Base-by-base conservation (phyloP, 2,797 vertebrate species). In the Moxostoma hubbsi region DNA sequence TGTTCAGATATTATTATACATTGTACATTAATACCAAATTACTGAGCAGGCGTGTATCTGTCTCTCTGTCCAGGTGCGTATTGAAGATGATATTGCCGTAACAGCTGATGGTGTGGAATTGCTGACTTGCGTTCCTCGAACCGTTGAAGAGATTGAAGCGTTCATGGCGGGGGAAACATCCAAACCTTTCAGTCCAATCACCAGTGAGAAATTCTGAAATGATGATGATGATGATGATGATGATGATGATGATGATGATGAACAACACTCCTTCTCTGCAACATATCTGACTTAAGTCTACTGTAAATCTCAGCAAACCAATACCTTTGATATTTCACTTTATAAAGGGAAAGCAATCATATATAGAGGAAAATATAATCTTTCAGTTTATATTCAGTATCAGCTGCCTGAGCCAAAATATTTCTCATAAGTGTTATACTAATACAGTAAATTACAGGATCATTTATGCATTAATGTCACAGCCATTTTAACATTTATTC, bases 91-190 rank as follows among this genome's bases (percentile, higher is more conserved):
- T 81, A 93, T 99, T 0, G 96, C 86, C 0, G 97, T 99, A 87
- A 97, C 96, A 0, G 89, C 92, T 4, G 76, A 47, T 0, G 96
- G 98, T 0, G 83, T 95, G 45, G 97, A 99, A 90, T 92, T 99
- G 89, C 93, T 99, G 83, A 99, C 97, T 11, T 98, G 97, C 0
- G 97, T 99, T 59, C 98, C 98, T 0, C 95, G 97, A 43, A 97
- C 96, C 0, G 95, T 97, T 81, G 95, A 96, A 49, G 97, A 99
- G 72, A 95, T 99, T 0, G 97, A 99, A 86, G 94, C 93, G 0
- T 97, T 95, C 89, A 99, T 99, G 97, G 94, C 95, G 0, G 91
- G 94, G 2, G 73, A 87, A 0, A 70, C 85, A 0, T 81, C 89
- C 88, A 98, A 99, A 87, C 4, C 92, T 10, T 95, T 96, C 73